Conservation (phyloP, 2,113 vertebrate genomes). For the Symphodus melops region DNA sequence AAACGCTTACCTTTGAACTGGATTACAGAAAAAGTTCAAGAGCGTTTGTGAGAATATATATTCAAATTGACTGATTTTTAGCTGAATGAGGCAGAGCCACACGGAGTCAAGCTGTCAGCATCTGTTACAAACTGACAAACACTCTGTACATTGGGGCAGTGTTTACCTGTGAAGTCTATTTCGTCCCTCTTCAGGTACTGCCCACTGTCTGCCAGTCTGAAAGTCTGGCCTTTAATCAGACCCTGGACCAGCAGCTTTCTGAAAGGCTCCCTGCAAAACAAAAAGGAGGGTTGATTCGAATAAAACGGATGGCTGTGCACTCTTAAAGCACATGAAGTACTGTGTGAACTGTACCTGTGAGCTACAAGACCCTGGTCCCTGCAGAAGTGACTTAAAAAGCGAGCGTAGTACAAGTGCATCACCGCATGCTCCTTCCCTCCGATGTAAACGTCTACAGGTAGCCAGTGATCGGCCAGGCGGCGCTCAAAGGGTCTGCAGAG, state of each 20-base stretch:
- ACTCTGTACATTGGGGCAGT: background rate
- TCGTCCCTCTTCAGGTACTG: constrained; percentile 90
- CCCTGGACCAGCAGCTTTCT: constrained; percentile 94
- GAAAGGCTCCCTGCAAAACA: constrained; percentile 91
- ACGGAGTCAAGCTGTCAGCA: background rate
- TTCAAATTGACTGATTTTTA: no score
- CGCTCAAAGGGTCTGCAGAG: constrained; percentile 88
- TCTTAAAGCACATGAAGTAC: background rate
- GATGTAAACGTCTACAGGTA: constrained; percentile 96
- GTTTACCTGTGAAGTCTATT: constrained; percentile 90
- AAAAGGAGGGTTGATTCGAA: background rate
- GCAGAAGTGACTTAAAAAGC: constrained; percentile 96
- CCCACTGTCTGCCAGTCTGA: constrained; percentile 86
- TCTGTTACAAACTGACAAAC: constrained; percentile 28
- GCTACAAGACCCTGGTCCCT: constrained; percentile 88
- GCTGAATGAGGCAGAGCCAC: constrained; percentile 16
- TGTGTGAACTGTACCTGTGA: constrained; percentile 84
- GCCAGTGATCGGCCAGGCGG: constrained; percentile 89
- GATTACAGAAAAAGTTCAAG: no score
- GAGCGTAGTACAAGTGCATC: constrained; percentile 97
- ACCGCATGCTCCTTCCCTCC: constrained; percentile 97
- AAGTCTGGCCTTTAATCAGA: constrained; percentile 95
- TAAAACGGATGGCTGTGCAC: background rate
- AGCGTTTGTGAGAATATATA: no score
- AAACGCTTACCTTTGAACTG: no score